phyloP scores from a whole-genome alignment of 92 coral and sea anemone species.

The Actinostola sp. region DNA sequence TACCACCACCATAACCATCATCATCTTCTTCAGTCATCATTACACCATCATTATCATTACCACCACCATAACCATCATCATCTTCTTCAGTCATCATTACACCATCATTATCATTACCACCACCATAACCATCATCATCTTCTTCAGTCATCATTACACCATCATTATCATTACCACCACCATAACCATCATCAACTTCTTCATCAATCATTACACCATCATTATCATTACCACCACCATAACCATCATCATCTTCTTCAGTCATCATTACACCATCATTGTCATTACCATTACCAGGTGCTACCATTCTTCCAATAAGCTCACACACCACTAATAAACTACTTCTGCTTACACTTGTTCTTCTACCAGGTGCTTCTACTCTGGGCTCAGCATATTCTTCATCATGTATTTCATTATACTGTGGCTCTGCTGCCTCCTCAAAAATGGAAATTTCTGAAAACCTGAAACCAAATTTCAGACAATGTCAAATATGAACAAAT shows the following conservation, averaged over 20 bases:
- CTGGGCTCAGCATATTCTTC: conserved; percentile 62
- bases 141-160: no score
- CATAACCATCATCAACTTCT: no score
- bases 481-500: no score
- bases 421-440: conserved; percentile 75
- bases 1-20: background rate
- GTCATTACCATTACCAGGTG: no score
- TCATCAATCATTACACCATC: no score
- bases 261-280: no score
- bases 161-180: no score
- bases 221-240: no score
- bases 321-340: background rate
- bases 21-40: background rate
- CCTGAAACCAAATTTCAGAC: conserved; percentile 51
- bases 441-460: conserved; percentile 87
- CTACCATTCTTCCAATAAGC: no score
- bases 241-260: no score
- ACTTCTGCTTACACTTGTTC: conserved; percentile 17
- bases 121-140: background rate
- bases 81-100: background rate
- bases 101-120: background rate
- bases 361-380: conserved; percentile 21
- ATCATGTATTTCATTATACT: conserved; percentile 67
- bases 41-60: background rate
- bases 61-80: background rate